Evolutionary conservation across 2,888 invertebrate species (phyloP), one percentile per base, ranked within the genome.

Genomic region (Pseudococcus viburni): DNA sequence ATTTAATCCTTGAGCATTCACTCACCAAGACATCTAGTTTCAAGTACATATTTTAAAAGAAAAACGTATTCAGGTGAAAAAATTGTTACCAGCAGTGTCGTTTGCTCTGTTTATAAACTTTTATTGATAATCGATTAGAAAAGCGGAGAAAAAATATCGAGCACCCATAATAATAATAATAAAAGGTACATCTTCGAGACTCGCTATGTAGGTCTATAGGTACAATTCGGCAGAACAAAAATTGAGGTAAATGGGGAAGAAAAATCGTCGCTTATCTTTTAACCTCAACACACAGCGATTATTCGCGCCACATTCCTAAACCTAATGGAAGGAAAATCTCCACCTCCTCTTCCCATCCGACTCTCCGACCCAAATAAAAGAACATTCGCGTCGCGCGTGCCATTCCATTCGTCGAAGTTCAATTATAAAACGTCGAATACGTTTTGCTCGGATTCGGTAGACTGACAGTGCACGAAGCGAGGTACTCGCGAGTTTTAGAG

Each of bases 351-450:
- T n/a, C 9, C 9, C 42, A 9, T 9, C 9, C 42, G 42, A 42
- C 9, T 8, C 48, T 51, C 48, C 48, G 15, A 17, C 55, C 55
- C n/a, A 55, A 55, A 55, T 15, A 51, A 55, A 55, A 55, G 55
- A 51, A 55, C 55, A 55, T n/a, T 55, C 55, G 55, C n/a, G 42
- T 42, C 42, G 64, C 64, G 64, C 64, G 64, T 64, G 64, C 64
- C 64, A 64, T 9, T 64, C 22, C 64, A 64, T 9, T 64, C 22
- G 64, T 64, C 64, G 64, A 64, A 64, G 64, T 64, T 64, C 64
- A 64, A 64, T 64, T 64, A 64, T 64, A 64, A 64, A 22, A 22
- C 64, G 64, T 64, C 64, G 64, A 64, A 12, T 64, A 55, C 55
- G 8, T 19, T 22, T 64, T 55, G 3, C n/a, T 55, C 55, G n/a